Percentiles rank a stretch among this genome's conserved stretches.
These are phyloP conservation scores for Euthynnus affinis DNA, from an alignment of 2,797 vertebrate species.

Conservation along the genomic window DNA sequence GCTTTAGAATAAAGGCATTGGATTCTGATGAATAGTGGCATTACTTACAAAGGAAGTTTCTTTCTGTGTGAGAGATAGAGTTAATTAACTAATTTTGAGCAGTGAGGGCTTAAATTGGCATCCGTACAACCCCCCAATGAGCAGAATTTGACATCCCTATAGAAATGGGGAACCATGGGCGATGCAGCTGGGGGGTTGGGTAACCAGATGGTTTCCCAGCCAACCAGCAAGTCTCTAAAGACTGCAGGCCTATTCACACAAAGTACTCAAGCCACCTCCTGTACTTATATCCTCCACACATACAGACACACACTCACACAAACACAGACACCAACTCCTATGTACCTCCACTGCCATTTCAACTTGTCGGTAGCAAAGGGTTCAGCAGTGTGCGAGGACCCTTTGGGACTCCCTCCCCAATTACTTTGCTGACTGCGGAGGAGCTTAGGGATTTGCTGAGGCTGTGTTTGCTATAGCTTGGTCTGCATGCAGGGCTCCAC, in stretches of 20 bases:
- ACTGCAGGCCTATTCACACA: conserved; percentile 68
- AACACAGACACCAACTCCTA: conserved; percentile 55
- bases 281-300: conserved; percentile 49
- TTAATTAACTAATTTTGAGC: conserved; percentile 80
- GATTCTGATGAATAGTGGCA: conserved; percentile 69
- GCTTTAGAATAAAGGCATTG: conserved; percentile 63
- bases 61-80: conserved; percentile 72
- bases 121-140: conserved; percentile 40
- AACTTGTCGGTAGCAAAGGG: conserved; percentile 67
- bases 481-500: conserved; percentile 66
- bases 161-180: conserved; percentile 68
- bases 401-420: conserved; percentile 83
- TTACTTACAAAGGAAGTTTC: conserved; percentile 68
- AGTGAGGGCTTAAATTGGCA: conserved; percentile 71
- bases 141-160: conserved; percentile 68
- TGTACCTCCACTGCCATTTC: conserved; percentile 75
- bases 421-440: conserved; percentile 81
- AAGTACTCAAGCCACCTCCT: conserved; percentile 60
- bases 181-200: conserved; percentile 61
- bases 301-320: conserved; percentile 38
- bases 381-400: conserved; percentile 68
- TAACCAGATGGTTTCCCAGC: conserved; percentile 81
- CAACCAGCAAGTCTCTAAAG: conserved; percentile 74
- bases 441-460: conserved; percentile 76
- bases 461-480: conserved; percentile 68